phyloP scores from a whole-genome alignment of 2,888 invertebrate species.

The Cheilosia vulpina region DNA sequence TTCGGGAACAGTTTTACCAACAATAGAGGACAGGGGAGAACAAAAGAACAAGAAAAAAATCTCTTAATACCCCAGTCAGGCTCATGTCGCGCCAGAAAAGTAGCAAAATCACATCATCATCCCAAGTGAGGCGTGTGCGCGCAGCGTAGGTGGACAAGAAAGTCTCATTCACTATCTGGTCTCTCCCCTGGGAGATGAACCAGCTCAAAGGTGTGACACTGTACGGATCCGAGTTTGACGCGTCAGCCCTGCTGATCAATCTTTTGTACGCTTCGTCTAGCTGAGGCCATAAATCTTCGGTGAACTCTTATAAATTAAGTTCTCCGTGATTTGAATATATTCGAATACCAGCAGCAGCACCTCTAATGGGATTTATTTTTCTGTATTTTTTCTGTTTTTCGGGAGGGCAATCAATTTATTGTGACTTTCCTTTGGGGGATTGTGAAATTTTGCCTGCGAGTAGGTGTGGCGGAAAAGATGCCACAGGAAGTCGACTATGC shows the following conservation, averaged over 20 bases:
- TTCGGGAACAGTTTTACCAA: conserved; percentile 52
- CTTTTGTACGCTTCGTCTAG: conserved; percentile 43
- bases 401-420: conserved; percentile 31
- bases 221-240: conserved; percentile 35
- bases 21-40: conserved; percentile 24
- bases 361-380: conserved; percentile 12
- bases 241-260: conserved; percentile 54
- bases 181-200: conserved; percentile 51
- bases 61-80: conserved; percentile 59
- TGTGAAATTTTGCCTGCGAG: conserved; percentile 21
- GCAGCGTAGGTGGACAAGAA: conserved; percentile 68
- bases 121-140: conserved; percentile 35
- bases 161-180: conserved; percentile 33
- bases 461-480: conserved; percentile 65
- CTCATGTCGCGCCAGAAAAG: conserved; percentile 57
- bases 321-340: conserved; percentile 52
- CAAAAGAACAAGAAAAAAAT: conserved; percentile 37
- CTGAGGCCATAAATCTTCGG: conserved; percentile 58
- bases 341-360: conserved; percentile 49
- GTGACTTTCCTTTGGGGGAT: conserved; percentile 47
- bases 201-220: conserved; percentile 69
- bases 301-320: conserved; percentile 67
- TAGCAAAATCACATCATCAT: conserved; percentile 73
- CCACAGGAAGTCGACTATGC: conserved; percentile 52
- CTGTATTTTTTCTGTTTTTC: not conserved